phyloP scores from a whole-genome alignment of 53 echinoderm and acorn worm genomes.

The Stichopus horrens region DNA sequence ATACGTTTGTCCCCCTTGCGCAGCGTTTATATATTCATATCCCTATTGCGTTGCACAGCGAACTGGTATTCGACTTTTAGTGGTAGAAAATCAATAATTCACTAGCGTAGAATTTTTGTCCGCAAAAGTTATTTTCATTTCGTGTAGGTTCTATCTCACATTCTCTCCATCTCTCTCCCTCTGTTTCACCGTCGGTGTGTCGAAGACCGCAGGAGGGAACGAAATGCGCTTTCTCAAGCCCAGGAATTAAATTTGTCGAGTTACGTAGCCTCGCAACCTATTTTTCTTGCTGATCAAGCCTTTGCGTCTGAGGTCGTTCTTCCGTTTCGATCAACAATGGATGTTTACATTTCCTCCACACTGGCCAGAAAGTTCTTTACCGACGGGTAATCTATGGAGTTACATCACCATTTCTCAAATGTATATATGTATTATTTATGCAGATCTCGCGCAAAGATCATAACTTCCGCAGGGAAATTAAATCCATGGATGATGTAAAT shows the following conservation, averaged over 20 bases:
- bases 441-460: not conserved
- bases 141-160: too few species aligned
- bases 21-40: too few species aligned
- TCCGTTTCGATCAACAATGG: not conserved
- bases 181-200: too few species aligned
- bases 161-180: too few species aligned
- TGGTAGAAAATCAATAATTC: too few species aligned
- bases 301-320: not conserved
- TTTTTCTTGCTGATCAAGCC: not conserved
- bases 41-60: too few species aligned
- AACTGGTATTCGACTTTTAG: too few species aligned
- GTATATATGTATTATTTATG: not conserved
- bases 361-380: not conserved
- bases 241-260: not conserved
- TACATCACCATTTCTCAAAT: not conserved
- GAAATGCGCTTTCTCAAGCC: too few species aligned
- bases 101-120: too few species aligned
- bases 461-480: constrained; percentile 38
- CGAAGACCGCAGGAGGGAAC: too few species aligned
- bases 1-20: too few species aligned
- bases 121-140: too few species aligned
- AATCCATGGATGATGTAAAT: constrained; percentile 23
- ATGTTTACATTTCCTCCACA: constrained; percentile 6
- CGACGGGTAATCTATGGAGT: not conserved
- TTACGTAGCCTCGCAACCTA: not conserved